Conservation (phyloP, 2,113 vertebrate genomes). For the Carlito syrichta region DNA sequence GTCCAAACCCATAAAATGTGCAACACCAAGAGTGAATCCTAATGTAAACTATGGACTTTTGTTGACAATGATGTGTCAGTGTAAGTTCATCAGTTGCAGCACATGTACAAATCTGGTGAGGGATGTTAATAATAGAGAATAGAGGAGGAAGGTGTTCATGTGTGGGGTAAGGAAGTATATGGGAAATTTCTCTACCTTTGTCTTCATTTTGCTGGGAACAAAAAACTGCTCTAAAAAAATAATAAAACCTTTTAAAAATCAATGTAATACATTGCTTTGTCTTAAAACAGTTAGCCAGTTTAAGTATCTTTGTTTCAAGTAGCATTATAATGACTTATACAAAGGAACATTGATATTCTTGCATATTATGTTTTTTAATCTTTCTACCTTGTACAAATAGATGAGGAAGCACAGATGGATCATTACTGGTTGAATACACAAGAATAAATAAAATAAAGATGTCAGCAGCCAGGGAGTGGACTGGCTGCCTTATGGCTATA, state of each 20-base stretch:
- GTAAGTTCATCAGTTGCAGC: background rate
- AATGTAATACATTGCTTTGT: background rate
- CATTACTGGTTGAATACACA: background rate
- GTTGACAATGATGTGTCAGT: background rate
- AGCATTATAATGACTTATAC: background rate
- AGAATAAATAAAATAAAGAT: background rate
- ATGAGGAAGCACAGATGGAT: background rate
- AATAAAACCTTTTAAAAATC: background rate
- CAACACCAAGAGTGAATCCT: background rate
- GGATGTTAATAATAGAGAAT: background rate
- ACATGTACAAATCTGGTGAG: background rate
- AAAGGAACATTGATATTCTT: background rate
- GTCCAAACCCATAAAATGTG: background rate
- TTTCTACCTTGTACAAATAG: background rate
- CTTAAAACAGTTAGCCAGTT: background rate
- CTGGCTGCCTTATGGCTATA: background rate
- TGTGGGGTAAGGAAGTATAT: background rate
- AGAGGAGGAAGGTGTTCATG: no score
- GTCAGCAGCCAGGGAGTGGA: background rate
- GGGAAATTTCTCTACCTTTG: background rate
- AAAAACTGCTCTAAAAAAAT: background rate
- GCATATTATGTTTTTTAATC: background rate
- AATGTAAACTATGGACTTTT: background rate
- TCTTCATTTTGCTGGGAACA: background rate
- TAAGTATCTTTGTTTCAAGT: background rate